Conservation (phyloP, 2,888 invertebrate species). For the Philopedon plagiatum region DNA sequence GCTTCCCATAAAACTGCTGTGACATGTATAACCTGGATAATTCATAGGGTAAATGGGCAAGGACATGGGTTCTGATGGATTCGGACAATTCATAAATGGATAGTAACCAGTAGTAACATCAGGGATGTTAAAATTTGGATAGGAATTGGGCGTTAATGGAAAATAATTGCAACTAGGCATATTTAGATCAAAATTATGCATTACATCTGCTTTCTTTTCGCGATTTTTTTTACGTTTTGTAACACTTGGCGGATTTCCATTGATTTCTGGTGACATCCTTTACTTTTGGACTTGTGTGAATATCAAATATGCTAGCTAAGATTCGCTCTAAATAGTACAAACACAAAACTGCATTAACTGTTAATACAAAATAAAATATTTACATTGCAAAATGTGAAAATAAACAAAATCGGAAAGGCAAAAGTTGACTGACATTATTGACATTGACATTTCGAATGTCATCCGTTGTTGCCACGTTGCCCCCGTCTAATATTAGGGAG, state of each 20-base stretch:
- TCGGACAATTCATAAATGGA: constrained; percentile 60
- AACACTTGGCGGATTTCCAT: constrained; percentile 66
- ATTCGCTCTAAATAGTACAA: neutral
- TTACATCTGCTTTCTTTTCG: constrained; percentile 57
- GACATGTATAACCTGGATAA: constrained; percentile 64
- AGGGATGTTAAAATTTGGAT: constrained; percentile 56
- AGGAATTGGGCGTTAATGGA: constrained; percentile 54
- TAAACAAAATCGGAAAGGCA: constrained; percentile 11
- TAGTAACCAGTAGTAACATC: constrained; percentile 60
- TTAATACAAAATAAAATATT: constrained; percentile 12
- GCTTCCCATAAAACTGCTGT: constrained; percentile 55
- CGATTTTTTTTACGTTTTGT: constrained; percentile 67
- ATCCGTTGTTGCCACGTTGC: neutral
- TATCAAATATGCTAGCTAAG: neutral
- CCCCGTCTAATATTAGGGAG: neutral
- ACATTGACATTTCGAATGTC: neutral
- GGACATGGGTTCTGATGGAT: constrained; percentile 75
- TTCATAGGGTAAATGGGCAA: constrained; percentile 76
- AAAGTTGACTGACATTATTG: neutral
- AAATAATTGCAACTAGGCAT: constrained; percentile 61
- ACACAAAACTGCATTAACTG: constrained; percentile 11
- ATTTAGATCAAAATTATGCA: constrained; percentile 58
- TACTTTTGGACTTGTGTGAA: neutral
- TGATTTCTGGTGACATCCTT: constrained; percentile 65
- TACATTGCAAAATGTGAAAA: constrained; percentile 18